These are phyloP conservation scores for Eulemur albifrons DNA, from an alignment of 2,797 vertebrate species.

Conservation along the genomic window DNA sequence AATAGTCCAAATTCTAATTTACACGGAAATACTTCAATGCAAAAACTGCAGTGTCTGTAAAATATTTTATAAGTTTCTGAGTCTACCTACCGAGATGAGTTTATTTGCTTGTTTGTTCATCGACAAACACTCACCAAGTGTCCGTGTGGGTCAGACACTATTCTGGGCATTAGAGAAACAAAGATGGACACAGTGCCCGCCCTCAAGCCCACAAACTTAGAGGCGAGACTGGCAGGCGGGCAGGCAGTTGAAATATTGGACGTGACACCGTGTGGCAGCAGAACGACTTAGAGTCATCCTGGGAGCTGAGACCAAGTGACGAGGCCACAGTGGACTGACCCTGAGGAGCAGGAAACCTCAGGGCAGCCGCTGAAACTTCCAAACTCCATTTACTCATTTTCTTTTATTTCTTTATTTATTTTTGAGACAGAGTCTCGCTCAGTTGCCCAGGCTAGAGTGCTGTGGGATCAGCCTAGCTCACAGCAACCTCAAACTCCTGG, in stretches of 20 bases:
- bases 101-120: neutral
- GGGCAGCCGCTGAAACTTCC: neutral
- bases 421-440: too few species aligned
- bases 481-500: too few species aligned
- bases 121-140: neutral
- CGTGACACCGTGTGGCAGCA: neutral
- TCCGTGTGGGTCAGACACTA: neutral
- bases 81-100: neutral
- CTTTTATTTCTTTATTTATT: too few species aligned
- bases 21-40: neutral
- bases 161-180: neutral
- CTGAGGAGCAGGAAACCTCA: neutral
- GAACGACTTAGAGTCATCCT: neutral
- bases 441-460: too few species aligned
- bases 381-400: neutral
- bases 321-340: neutral
- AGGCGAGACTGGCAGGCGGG: neutral
- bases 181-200: neutral
- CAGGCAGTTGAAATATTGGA: neutral
- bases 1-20: neutral
- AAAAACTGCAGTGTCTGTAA: neutral
- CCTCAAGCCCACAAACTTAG: neutral
- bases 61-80: neutral
- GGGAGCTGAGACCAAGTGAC: neutral
- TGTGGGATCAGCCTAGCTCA: too few species aligned